Evolutionary conservation across 2,113 vertebrate species (phyloP).

Genomic region (Oncorhynchus keta): DNA sequence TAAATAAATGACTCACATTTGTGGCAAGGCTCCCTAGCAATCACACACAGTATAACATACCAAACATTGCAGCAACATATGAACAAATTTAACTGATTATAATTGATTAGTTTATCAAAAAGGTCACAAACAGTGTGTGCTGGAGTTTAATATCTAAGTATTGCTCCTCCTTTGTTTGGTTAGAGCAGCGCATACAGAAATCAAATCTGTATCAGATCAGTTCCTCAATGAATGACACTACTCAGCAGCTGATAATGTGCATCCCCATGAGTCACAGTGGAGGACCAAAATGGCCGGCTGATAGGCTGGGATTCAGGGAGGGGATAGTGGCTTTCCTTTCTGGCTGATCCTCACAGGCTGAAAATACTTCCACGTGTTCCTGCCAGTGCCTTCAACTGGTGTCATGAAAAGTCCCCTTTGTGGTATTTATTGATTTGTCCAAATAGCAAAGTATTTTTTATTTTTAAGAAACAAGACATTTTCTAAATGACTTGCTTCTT

Average conservation of each 20-base stretch:
- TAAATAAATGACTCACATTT: not conserved
- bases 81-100: too few species aligned
- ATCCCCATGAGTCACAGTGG: constrained; percentile 3
- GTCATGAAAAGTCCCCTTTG: too few species aligned
- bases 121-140: too few species aligned
- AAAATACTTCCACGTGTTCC: not conserved
- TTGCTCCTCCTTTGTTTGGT: not conserved
- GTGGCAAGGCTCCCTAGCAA: not conserved
- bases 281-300: not conserved
- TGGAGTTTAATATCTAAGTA: not conserved
- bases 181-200: not conserved
- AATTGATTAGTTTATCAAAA: too few species aligned
- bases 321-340: constrained; percentile 3
- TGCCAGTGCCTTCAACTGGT: not conserved
- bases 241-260: constrained; percentile 34
- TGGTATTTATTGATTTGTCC: not conserved
- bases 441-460: not conserved
- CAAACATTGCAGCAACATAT: too few species aligned
- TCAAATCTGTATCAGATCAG: constrained; percentile 4
- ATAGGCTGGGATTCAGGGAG: not conserved
- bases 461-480: not conserved
- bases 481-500: not conserved
- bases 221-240: constrained; percentile 26
- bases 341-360: not conserved
- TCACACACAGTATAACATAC: not conserved